A percentile compares a stretch with the other conserved stretches of the same genome.
Evolutionary conservation across 2,888 invertebrate genomes (phyloP).

Genomic region (Sarcophaga variegata): DNA sequence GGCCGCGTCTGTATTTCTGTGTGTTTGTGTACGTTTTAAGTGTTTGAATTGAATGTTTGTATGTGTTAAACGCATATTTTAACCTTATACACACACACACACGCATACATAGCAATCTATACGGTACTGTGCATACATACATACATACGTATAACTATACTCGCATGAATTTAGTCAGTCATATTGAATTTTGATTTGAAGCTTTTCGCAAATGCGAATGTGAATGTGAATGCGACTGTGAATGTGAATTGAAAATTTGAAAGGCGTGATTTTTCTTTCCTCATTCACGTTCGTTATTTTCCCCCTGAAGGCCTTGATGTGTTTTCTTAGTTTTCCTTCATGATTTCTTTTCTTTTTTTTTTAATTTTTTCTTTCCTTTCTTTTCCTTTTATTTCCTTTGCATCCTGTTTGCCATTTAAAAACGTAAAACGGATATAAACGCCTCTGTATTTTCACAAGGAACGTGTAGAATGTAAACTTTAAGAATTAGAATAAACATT

Average conservation of each 20-base stretch:
- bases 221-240: slow-evolving; percentile 49
- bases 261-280: slow-evolving; percentile 66
- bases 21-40: neutral
- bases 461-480: slow-evolving; percentile 67
- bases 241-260: slow-evolving; percentile 63
- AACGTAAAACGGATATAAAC: slow-evolving; percentile 65
- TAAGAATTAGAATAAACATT: slow-evolving; percentile 68
- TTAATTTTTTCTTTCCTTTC: neutral
- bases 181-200: slow-evolving; percentile 65
- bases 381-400: slow-evolving; percentile 11
- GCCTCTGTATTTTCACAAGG: slow-evolving; percentile 58
- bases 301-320: neutral
- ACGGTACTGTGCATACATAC: no score
- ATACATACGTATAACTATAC: neutral
- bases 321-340: slow-evolving; percentile 2
- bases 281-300: slow-evolving; percentile 36
- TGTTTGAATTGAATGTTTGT: slow-evolving; percentile 13
- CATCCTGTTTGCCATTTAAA: slow-evolving; percentile 24
- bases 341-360: neutral
- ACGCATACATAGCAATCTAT: neutral
- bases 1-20: neutral
- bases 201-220: neutral
- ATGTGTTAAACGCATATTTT: slow-evolving; percentile 57
- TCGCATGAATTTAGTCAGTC: neutral
- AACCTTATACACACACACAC: slow-evolving; percentile 10